Evolutionary conservation across 2,113 vertebrate genomes (phyloP).

Genomic region (Chaetura pelagica): DNA sequence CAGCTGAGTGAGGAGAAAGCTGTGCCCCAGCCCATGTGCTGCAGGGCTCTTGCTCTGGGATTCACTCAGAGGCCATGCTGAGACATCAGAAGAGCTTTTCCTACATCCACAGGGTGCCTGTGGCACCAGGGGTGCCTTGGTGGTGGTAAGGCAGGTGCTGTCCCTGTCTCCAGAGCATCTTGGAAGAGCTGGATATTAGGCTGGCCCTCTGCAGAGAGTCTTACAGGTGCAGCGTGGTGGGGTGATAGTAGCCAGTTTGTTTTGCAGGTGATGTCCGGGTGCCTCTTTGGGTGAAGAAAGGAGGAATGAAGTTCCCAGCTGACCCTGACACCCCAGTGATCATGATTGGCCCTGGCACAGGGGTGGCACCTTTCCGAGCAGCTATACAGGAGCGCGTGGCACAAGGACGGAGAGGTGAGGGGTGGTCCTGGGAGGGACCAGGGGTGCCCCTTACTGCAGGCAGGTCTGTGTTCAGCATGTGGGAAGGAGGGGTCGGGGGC

Average conservation of each 20-base stretch:
- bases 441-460: not conserved
- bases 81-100: not conserved
- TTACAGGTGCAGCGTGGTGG: no score
- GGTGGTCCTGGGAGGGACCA: accelerated
- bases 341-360: constrained; percentile 96
- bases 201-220: accelerated
- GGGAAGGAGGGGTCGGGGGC: not conserved
- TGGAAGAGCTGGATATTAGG: not conserved
- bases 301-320: constrained; percentile 84
- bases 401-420: constrained; percentile 79
- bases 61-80: not conserved
- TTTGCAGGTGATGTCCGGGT: constrained; percentile 79
- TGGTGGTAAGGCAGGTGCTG: not conserved
- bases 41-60: not conserved
- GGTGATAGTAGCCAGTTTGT: not conserved
- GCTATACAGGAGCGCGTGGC: constrained; percentile 87
- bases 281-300: constrained; percentile 92
- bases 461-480: not conserved
- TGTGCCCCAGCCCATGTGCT: accelerated
- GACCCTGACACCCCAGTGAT: constrained; percentile 79
- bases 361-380: constrained; percentile 93
- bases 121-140: not conserved
- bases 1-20: not conserved
- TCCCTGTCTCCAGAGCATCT: not conserved
- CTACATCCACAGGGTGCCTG: accelerated